Conservation (phyloP, 2,888 invertebrate genomes). For the Pachliopta kotzebuea region DNA sequence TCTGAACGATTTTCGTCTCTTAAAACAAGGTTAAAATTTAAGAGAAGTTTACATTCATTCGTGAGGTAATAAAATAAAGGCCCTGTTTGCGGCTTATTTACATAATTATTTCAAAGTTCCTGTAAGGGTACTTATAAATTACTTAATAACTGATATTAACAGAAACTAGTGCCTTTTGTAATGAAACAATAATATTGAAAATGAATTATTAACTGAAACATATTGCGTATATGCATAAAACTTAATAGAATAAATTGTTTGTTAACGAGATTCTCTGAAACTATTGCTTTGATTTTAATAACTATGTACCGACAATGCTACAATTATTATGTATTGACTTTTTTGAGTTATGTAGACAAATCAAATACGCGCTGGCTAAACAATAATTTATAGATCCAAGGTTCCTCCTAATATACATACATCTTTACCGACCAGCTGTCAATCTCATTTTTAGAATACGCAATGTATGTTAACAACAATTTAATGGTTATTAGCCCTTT, state of each 20-base stretch:
- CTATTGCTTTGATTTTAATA: too few species aligned
- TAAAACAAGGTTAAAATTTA: background rate
- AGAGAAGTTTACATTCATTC: conserved; percentile 1
- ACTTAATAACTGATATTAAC: conserved; percentile 12
- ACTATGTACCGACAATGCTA: too few species aligned
- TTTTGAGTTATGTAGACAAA: too few species aligned
- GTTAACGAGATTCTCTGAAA: too few species aligned
- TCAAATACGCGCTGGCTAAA: too few species aligned
- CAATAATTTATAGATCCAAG: too few species aligned
- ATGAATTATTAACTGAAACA: background rate
- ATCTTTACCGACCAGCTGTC: too few species aligned
- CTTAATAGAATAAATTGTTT: background rate
- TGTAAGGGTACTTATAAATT: conserved; percentile 13
- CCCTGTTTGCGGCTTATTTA: conserved; percentile 7
- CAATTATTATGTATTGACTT: too few species aligned
- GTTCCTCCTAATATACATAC: too few species aligned
- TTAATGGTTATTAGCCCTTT: too few species aligned
- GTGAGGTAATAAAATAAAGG: conserved; percentile 17
- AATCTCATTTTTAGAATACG: too few species aligned
- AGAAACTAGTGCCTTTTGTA: background rate
- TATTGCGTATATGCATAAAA: background rate
- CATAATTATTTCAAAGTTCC: conserved; percentile 16
- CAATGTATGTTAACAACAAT: too few species aligned
- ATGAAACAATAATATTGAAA: conserved; percentile 2
- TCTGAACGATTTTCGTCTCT: background rate